phyloP scores from a whole-genome alignment of 2,888 invertebrate species.

The Agrotis ipsilon region DNA sequence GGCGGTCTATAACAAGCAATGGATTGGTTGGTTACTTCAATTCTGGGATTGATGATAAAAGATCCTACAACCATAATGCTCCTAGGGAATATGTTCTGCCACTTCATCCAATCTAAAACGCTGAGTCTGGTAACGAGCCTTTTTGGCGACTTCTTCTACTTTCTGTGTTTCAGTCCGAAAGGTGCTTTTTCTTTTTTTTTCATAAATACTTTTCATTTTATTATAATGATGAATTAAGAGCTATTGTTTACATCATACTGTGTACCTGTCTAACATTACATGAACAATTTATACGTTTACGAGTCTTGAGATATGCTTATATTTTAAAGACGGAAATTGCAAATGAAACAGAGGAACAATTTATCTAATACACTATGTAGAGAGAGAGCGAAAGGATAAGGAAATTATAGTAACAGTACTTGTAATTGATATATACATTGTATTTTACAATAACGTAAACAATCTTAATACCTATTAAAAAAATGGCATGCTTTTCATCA shows the following conservation, averaged over 20 bases:
- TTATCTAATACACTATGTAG: background rate
- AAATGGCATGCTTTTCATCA: too few relatives aligned
- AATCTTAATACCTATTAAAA: too few relatives aligned
- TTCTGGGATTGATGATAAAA: background rate
- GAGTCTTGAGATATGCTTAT: background rate
- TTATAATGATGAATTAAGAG: background rate
- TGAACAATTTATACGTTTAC: background rate
- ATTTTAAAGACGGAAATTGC: slow-evolving; percentile 5
- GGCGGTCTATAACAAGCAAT: background rate
- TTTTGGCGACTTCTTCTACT: too few relatives aligned
- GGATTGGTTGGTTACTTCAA: background rate
- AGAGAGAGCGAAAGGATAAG: background rate
- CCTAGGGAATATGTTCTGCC: too few relatives aligned
- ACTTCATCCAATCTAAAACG: too few relatives aligned
- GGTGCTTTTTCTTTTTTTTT: too few relatives aligned
- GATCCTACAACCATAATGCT: too few relatives aligned
- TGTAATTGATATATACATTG: background rate
- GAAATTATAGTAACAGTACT: slow-evolving; percentile 3
- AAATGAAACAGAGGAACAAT: slow-evolving; percentile 6
- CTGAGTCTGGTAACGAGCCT: too few relatives aligned
- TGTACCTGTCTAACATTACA: background rate
- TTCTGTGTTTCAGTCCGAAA: too few relatives aligned
- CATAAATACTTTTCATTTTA: too few relatives aligned
- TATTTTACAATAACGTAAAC: background rate
- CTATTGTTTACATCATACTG: background rate